phyloP scores from a whole-genome alignment of 2,888 invertebrate species.

The Tipula lateralis region DNA sequence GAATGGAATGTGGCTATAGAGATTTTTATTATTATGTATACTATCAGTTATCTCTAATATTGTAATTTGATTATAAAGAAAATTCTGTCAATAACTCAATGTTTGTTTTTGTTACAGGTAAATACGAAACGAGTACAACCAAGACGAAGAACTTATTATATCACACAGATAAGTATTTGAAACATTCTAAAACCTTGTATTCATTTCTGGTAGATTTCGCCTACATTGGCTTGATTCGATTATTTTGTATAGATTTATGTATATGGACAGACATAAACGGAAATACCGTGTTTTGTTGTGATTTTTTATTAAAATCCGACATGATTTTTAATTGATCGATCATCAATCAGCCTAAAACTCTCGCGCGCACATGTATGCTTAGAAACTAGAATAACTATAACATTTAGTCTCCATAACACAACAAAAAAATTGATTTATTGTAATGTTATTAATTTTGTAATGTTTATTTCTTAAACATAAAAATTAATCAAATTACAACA shows the following conservation, averaged over 20 bases:
- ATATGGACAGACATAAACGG: neutral
- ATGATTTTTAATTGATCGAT: neutral
- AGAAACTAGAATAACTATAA: neutral
- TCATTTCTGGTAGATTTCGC: neutral
- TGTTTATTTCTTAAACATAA: slow-evolving; percentile 24
- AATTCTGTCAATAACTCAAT: neutral
- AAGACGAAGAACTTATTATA: neutral
- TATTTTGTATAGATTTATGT: neutral
- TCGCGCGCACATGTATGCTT: neutral
- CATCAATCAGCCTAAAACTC: neutral
- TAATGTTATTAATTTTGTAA: slow-evolving; percentile 9
- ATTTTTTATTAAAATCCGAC: neutral
- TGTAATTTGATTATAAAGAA: neutral
- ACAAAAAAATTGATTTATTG: neutral
- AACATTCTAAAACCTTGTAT: neutral
- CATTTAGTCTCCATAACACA: neutral
- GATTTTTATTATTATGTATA: neutral
- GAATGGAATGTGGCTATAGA: neutral
- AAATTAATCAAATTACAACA: slow-evolving; percentile 24
- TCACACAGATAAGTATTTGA: neutral
- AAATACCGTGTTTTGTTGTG: neutral
- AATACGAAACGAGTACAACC: neutral
- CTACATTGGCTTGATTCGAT: neutral
- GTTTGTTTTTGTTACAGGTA: neutral
- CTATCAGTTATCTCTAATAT: neutral